Evolutionary conservation across 2,797 vertebrate genomes (phyloP).

Genomic region (Pteronotus mesoamericanus): DNA sequence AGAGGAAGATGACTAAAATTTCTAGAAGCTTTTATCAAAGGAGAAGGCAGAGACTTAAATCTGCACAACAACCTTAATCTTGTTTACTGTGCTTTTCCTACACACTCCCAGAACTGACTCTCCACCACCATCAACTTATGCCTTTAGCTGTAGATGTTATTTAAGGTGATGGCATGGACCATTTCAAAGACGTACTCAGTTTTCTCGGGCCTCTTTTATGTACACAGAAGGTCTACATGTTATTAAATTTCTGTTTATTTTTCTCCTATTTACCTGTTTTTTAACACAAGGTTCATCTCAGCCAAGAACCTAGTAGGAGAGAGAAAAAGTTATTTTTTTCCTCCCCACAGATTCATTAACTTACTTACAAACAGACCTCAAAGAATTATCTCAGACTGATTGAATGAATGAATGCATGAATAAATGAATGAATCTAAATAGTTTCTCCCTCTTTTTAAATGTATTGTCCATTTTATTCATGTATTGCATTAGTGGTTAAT

Average conservation of each 20-base stretch:
- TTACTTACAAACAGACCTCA: conserved; percentile 14
- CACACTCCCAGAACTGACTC: not conserved
- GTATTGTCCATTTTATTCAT: not conserved
- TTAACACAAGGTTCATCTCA: not conserved
- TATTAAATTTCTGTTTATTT: not conserved
- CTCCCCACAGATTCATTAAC: not conserved
- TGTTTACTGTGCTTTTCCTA: not conserved
- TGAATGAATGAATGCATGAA: too few species aligned
- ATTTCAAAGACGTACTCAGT: not conserved
- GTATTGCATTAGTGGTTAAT: not conserved
- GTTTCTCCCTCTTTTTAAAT: not conserved
- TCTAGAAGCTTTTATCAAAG: not conserved
- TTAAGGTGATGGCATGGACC: not conserved
- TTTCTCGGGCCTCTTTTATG: not conserved
- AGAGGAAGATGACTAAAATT: not conserved
- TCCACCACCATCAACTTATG: not conserved
- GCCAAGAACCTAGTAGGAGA: not conserved
- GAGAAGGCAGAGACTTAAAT: not conserved
- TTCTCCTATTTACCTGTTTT: not conserved
- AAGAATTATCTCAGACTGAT: not conserved
- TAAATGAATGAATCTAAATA: not conserved
- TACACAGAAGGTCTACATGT: not conserved
- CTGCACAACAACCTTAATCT: not conserved
- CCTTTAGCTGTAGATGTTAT: not conserved
- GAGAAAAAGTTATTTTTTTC: not conserved